Percentiles rank a stretch among this genome's conserved stretches.
phyloP scores from a whole-genome alignment of 1,140 invertebrate species.

The Drosophila nebulosa region DNA sequence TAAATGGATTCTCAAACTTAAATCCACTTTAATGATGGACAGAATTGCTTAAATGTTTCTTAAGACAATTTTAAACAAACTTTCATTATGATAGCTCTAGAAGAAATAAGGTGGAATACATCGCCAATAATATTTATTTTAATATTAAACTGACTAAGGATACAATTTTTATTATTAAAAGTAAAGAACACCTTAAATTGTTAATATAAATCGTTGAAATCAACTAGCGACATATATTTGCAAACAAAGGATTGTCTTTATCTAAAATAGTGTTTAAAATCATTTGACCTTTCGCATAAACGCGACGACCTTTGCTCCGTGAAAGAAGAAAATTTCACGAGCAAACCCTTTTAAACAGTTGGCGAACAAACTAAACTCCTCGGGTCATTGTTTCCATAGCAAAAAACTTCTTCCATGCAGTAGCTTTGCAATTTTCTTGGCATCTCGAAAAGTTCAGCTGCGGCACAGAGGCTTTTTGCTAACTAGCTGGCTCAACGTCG shows the following conservation, averaged over 20 bases:
- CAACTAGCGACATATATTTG: background rate
- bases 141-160: too few species aligned
- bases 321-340: conserved; percentile 4
- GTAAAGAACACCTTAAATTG: too few species aligned
- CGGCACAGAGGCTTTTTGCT: conserved; percentile 55
- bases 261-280: conserved; percentile 20
- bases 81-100: too few species aligned
- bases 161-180: too few species aligned
- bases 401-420: conserved; percentile 60
- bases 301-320: background rate
- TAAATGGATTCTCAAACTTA: too few species aligned
- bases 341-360: conserved; percentile 47
- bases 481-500: conserved; percentile 49
- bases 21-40: too few species aligned
- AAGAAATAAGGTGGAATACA: too few species aligned
- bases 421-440: conserved; percentile 74
- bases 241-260: background rate
- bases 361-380: conserved; percentile 12
- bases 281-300: conserved; percentile 35
- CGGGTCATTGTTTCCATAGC: conserved; percentile 59
- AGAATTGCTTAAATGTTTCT: too few species aligned
- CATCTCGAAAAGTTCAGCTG: conserved; percentile 69
- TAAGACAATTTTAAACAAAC: too few species aligned
- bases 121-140: too few species aligned
- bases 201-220: too few species aligned